These are phyloP conservation scores for Hirudo medicinalis DNA, from an alignment of 1,140 invertebrate genomes.

Conservation along the genomic window DNA sequence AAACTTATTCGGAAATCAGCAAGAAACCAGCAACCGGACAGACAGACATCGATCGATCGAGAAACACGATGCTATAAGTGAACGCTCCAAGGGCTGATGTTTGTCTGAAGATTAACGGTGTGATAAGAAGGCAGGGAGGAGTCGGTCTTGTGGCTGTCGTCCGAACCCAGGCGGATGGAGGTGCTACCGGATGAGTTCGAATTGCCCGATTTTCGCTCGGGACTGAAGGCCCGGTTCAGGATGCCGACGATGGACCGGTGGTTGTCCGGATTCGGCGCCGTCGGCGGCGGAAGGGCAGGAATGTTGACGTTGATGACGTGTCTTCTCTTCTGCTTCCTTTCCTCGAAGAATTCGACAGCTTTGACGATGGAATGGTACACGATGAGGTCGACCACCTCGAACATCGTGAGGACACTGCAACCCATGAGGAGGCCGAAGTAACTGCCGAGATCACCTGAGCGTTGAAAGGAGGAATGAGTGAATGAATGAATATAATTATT, in stretches of 20 bases:
- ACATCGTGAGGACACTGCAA: conserved; percentile 11
- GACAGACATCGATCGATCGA: no score
- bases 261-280: neutral
- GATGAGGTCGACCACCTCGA: conserved; percentile 9
- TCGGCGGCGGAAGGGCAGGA: neutral
- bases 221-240: neutral
- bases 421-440: conserved; percentile 15
- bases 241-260: neutral
- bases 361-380: conserved; percentile 14
- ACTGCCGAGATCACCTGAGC: conserved; percentile 8
- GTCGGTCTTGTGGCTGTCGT: no score
- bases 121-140: no score
- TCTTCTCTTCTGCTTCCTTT: neutral
- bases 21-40: no score
- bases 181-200: no score
- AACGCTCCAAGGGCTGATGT: no score
- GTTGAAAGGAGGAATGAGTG: neutral
- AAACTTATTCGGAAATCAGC: no score
- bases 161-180: no score
- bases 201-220: neutral
- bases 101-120: no score
- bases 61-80: no score
- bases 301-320: conserved; percentile 10
- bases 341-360: neutral
- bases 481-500: neutral